These are phyloP conservation scores for Parazoanthus darwini DNA, from an alignment of 92 coral and sea anemone genomes.

Conservation along the genomic window DNA sequence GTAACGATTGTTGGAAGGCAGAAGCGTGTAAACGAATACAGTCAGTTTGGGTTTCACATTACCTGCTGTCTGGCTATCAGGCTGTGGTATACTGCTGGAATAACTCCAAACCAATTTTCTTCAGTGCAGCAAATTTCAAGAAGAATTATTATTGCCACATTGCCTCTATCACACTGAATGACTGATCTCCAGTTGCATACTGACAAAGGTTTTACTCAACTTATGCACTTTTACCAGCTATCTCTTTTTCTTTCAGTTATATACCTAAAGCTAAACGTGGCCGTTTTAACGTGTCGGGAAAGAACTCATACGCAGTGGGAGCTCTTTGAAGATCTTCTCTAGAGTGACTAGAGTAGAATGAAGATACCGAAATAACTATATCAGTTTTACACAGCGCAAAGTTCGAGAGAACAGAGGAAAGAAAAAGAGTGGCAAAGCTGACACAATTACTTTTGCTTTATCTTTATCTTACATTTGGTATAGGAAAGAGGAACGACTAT, in stretches of 20 bases:
- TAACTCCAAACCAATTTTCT: background rate
- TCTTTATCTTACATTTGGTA: background rate
- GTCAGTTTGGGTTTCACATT: no score
- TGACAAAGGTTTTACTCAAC: background rate
- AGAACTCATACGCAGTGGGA: background rate
- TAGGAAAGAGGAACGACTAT: no score
- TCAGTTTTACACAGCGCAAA: no score
- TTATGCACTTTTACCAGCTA: no score
- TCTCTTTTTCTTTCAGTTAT: background rate
- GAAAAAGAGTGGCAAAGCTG: background rate
- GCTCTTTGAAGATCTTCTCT: background rate
- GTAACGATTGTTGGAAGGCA: background rate
- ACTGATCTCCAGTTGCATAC: no score
- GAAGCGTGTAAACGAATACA: background rate
- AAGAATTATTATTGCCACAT: background rate
- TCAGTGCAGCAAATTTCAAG: background rate
- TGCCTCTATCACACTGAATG: background rate
- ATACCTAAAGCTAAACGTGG: background rate
- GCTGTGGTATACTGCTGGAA: background rate
- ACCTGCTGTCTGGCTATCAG: no score
- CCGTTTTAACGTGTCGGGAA: no score
- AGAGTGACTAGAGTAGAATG: no score
- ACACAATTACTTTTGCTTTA: background rate
- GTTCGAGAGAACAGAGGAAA: background rate
- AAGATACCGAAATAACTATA: background rate